Percentiles rank a stretch among this genome's conserved stretches.
phyloP scores from a whole-genome alignment of 2,797 vertebrate genomes.

The Enoplosus armatus region DNA sequence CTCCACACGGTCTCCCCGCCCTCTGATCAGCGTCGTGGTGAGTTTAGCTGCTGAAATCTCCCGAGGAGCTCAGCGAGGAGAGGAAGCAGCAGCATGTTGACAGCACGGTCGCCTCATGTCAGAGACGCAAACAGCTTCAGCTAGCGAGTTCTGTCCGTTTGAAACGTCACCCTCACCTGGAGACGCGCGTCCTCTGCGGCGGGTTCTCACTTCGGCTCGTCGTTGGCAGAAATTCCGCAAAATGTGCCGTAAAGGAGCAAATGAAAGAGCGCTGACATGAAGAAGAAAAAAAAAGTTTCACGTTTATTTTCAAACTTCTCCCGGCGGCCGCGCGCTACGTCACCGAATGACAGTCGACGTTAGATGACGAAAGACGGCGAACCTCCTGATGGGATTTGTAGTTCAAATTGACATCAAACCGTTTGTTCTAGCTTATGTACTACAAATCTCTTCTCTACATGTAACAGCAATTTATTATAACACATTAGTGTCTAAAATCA shows the following conservation, averaged over 20 bases:
- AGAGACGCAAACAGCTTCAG: conserved; percentile 7
- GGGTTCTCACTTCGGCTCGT: fast-evolving
- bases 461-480: too few species aligned
- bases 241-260: neutral
- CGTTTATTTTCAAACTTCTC: conserved; percentile 81
- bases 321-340: conserved; percentile 56
- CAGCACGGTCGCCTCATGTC: conserved; percentile 53
- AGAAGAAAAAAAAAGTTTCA: conserved; percentile 63
- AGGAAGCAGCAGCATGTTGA: neutral
- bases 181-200: neutral
- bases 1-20: too few species aligned
- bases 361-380: conserved; percentile 51
- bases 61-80: neutral
- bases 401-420: too few species aligned
- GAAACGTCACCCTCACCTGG: conserved; percentile 36
- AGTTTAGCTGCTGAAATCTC: neutral
- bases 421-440: too few species aligned
- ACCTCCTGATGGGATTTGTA: conserved; percentile 43
- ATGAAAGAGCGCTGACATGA: neutral
- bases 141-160: conserved; percentile 21
- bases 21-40: fast-evolving
- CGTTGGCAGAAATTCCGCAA: fast-evolving
- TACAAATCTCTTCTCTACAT: too few species aligned
- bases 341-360: conserved; percentile 42
- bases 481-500: too few species aligned